Evolutionary conservation across 2,113 vertebrate genomes (phyloP), one percentile per base, ranked within the genome.

Genomic region (Mirounga angustirostris): DNA sequence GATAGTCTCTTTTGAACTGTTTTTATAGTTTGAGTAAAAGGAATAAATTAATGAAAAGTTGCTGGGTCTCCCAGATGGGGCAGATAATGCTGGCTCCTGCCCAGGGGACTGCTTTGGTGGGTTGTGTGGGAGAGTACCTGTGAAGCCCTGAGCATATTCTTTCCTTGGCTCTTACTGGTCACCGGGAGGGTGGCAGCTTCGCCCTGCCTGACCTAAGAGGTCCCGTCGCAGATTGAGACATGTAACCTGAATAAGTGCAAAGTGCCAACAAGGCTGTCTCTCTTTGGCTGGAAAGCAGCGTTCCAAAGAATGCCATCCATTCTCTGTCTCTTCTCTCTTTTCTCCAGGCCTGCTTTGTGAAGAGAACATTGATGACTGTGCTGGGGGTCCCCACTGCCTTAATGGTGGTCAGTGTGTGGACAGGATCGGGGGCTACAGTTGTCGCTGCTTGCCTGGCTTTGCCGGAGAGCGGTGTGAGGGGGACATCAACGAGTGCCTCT

Each of bases 401-500:
- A 99, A 99, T 0, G 99, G 99, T 1, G 99, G 99, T 8, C 99
- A 99, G 97, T 99, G 99, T 94, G 96, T 99, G 26, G 99, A 99
- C 22, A 99, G 99, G 24, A 98, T 99, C 0, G 99, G 99, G 1
- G 99, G 99, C 54, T 99, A 99, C 97, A 99, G 98, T 8, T 99
- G 99, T 71, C 94, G 97, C 67, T 99, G 99, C 56, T 98, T 98
- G 15, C 98, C 99, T 0, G 99, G 99, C 84, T 99, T 99, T 30
- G 99, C 99, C 0, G 99, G 99, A 2, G 99, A 99, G 88, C 99
- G 99, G 80, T 99, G 99, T 0, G 99, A 99, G 95, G 99, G 99
- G 0, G 99, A 99, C 97, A 99, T 99, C 93, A 99, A 99, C 0
- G 99, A 99, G 96, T 99, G 99, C 95, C 99, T 99, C 5, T 99